A percentile compares a stretch with the other conserved stretches of the same genome.
Conservation (phyloP, 2,797 vertebrate species). For the Anomalospiza imberbis region DNA sequence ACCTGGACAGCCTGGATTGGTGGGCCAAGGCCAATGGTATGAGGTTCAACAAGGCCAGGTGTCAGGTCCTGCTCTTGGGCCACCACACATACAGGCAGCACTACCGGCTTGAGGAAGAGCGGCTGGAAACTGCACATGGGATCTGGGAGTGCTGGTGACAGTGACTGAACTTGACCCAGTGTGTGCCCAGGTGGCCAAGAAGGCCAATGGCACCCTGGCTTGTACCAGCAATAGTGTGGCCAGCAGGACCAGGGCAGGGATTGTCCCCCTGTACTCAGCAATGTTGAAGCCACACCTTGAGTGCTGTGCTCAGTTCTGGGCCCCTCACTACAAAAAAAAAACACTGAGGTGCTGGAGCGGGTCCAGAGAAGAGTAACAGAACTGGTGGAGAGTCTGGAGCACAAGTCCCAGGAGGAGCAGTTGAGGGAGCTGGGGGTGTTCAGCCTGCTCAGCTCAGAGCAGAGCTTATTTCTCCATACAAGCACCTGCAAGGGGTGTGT, state of each 20-base stretch:
- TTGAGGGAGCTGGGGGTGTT: not conserved
- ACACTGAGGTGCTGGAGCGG: not conserved
- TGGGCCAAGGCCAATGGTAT: not conserved
- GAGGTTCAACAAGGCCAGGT: not conserved
- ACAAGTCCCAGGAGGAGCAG: not conserved
- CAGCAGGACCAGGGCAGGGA: not conserved
- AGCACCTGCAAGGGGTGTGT: not conserved
- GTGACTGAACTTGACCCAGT: rapidly evolving
- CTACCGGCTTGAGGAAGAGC: not conserved
- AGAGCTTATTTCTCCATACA: not conserved
- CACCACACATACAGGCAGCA: not conserved
- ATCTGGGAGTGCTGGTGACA: not conserved
- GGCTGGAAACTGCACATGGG: not conserved
- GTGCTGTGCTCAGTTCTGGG: not conserved
- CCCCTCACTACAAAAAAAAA: not conserved
- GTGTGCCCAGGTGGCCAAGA: not conserved
- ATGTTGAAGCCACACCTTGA: rapidly evolving
- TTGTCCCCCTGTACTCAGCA: rapidly evolving
- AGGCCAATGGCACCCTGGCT: not conserved
- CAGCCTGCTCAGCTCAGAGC: rapidly evolving
- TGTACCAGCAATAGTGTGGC: not conserved
- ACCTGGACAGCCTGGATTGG: not conserved
- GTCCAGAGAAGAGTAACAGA: not conserved
- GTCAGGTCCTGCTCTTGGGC: not conserved
- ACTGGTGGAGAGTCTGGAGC: not conserved